Conservation (phyloP, 2,113 vertebrate species). For the Syrrhaptes paradoxus region DNA sequence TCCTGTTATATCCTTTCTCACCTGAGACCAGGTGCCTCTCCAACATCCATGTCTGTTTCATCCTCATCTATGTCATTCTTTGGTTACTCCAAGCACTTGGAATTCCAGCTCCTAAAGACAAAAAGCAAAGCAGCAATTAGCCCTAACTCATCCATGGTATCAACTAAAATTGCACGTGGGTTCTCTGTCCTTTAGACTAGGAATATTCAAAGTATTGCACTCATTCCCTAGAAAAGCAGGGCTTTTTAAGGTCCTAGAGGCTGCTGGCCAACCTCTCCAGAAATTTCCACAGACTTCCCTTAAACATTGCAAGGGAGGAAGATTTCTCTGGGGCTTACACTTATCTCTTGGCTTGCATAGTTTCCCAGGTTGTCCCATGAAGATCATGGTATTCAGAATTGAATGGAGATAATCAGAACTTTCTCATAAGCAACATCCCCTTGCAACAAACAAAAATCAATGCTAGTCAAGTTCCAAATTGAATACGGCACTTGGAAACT, state of each 20-base stretch:
- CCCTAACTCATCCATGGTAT: background rate
- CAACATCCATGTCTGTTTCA: background rate
- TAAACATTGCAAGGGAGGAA: background rate
- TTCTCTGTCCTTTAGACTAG: background rate
- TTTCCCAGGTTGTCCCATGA: background rate
- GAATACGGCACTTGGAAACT: background rate
- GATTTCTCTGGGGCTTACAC: background rate
- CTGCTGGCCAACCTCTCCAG: background rate
- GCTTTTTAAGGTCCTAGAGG: background rate
- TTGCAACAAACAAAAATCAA: background rate
- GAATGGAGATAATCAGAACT: background rate
- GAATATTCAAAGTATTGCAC: background rate
- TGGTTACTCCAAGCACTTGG: background rate
- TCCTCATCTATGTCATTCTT: background rate
- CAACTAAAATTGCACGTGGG: background rate
- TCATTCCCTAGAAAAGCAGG: background rate
- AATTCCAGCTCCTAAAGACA: conserved; percentile 2
- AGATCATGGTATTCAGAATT: background rate
- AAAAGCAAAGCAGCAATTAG: background rate
- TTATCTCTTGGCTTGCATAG: background rate
- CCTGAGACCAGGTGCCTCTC: background rate
- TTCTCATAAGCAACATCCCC: background rate
- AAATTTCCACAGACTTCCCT: background rate
- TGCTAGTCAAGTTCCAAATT: background rate
- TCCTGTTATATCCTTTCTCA: background rate